Base-by-base conservation (phyloP, 2,888 invertebrate species). In the Parapristionchus giblindavisi region DNA sequence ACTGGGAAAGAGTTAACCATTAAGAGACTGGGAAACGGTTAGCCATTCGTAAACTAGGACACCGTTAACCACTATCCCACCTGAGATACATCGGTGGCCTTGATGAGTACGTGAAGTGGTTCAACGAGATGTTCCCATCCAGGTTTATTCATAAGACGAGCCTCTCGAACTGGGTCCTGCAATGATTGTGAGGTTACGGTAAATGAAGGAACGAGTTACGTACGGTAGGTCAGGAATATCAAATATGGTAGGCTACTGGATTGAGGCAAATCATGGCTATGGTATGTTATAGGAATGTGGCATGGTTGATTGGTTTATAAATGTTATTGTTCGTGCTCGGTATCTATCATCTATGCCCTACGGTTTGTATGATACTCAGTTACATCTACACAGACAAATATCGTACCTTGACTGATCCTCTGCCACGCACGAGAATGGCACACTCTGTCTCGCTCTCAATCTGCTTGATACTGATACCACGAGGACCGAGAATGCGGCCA, bases 51-150 rank as follows among this genome's bases (percentile, higher is more conserved):
- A 21, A 4, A 29, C 21, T 17, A 11, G 6, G 21, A 21, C 32
- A 36, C 38, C 21, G 38, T 36, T 6, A 5, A 8, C 14, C 8
- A 17, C 8, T 24, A 24, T n/a, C 32, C 27, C 43, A 65, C 63
- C 38, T 66, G 66, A 32, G 24, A 36, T 38, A 38, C 27, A 65
- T 83, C 79, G 61, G 75, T 79, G 61, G 82, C 82, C 43, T 79
- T 78, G 34, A 86, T 76, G 36, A 84, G 76, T 27, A 85, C 84
- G 74, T 86, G 86, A 21, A 86, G 81, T 1, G 78, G 79, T 51
- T 85, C 84, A n/a, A 80, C 63, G 40, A 85, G 80, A 73, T 86
- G 85, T 38, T 84, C 84, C 70, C 79, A 84, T 27, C 84, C 84
- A 38, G 81, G 80, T 32, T 58, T 75, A 8, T 77, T 77, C n/a